Percentiles rank a stretch among this genome's conserved stretches.
Evolutionary conservation across 2,797 vertebrate genomes (phyloP).

Genomic region (Onychomys leucogaster): DNA sequence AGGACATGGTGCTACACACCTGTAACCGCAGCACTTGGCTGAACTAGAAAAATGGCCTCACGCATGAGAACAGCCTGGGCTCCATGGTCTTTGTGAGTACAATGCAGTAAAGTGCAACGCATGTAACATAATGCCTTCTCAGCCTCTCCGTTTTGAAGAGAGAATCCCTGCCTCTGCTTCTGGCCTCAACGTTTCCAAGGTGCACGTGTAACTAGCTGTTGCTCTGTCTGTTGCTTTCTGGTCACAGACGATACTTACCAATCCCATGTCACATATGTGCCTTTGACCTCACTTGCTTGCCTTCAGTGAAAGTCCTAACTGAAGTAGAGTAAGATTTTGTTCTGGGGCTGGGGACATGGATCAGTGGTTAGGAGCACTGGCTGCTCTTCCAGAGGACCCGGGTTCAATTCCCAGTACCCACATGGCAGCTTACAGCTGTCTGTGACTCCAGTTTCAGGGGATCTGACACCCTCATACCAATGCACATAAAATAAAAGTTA

Average conservation of each 20-base stretch:
- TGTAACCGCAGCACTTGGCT: neutral
- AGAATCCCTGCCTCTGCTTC: neutral
- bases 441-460: too few species aligned
- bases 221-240: neutral
- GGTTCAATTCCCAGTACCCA: too few species aligned
- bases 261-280: neutral
- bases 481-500: too few species aligned
- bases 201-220: too few species aligned
- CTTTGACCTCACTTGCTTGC: neutral
- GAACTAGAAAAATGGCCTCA: neutral
- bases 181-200: neutral
- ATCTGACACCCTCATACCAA: too few species aligned
- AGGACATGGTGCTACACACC: neutral
- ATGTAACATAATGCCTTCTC: neutral
- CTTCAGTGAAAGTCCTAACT: neutral
- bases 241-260: neutral
- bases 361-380: too few species aligned
- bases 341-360: too few species aligned
- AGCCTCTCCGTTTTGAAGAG: neutral
- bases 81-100: neutral
- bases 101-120: too few species aligned
- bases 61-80: neutral
- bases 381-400: too few species aligned
- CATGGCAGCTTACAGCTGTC: too few species aligned
- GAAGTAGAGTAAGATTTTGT: neutral